Evolutionary conservation across 2,797 vertebrate species (phyloP), one percentile per base, ranked within the genome.

Genomic region (Phalloptychus januarius): DNA sequence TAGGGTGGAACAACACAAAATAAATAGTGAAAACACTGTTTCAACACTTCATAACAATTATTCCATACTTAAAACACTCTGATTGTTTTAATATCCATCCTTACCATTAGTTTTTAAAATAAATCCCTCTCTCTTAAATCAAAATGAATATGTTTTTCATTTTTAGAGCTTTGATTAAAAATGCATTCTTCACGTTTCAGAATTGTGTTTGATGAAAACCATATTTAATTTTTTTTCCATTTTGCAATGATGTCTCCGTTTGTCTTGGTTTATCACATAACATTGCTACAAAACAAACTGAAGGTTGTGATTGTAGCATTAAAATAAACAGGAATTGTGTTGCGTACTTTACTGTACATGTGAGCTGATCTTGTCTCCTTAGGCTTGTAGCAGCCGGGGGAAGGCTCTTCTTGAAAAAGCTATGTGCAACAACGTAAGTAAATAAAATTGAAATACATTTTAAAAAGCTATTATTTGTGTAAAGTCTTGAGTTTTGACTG

Each of bases 331-430:
- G 20, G 25, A 13, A 12, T 3, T 31, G 33, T 13, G 11, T 18
- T 58, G 18, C 42, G 23, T 61, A 33, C 25, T 40, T 61, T 20
- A 18, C 11, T 52, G 0, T 25, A 10, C 72, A 31, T 80, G 6
- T 77, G 0, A 54, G 7, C 15, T 78, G 2, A 50, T 0, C 75
- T 80, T 88, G 44, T 82, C 5, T 76, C 71, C 4, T 0, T 93
- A 98, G 97, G 90, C 78, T 2, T 96, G 94, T 82, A 87, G 95
- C 83, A 98, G 97, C 87, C 94, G 97, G 71, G 97, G 97, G 5
- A 97, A 96, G 87, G 96, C 95, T n/a, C 90, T 98, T 33, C 93
- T 98, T 72, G 96, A 96, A 94, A 97, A 96, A 91, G 97, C 96
- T 76, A 97, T 97, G 75, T 94, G 93, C 85, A 97, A 96, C 79